A percentile compares a stretch with the other conserved stretches of the same genome.
Conservation (phyloP, 2,888 invertebrate species). For the Drosophila rellima region DNA sequence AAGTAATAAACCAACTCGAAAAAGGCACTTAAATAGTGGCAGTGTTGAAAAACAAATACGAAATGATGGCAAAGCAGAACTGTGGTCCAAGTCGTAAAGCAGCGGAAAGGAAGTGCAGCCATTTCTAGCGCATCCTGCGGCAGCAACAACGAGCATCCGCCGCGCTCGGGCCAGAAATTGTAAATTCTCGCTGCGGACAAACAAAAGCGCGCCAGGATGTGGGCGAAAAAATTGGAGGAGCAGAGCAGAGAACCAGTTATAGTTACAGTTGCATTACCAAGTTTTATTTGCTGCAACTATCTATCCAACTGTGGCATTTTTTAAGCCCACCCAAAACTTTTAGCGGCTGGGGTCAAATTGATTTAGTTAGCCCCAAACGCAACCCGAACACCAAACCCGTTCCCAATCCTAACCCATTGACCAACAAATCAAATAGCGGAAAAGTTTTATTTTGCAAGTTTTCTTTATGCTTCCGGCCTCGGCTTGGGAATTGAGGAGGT, state of each 20-base stretch:
- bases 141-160: constrained; percentile 63
- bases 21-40: constrained; percentile 7
- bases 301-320: constrained; percentile 18
- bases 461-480: constrained; percentile 62
- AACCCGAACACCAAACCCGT: too few species aligned
- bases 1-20: constrained; percentile 2
- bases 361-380: constrained; percentile 38
- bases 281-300: constrained; percentile 56
- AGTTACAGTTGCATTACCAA: constrained; percentile 42
- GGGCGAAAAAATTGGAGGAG: constrained; percentile 17
- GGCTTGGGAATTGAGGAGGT: constrained; percentile 18
- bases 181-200: constrained; percentile 69
- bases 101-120: constrained; percentile 70
- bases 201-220: constrained; percentile 72
- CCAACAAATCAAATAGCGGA: constrained; percentile 78
- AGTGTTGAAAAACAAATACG: constrained; percentile 1
- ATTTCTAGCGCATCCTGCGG: constrained; percentile 76
- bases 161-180: constrained; percentile 63
- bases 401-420: constrained; percentile 40
- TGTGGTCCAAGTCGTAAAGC: constrained; percentile 41
- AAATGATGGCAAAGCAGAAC: neutral
- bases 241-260: constrained; percentile 28
- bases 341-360: constrained; percentile 72
- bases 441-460: constrained; percentile 79
- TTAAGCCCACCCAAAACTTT: constrained; percentile 41